Evolutionary conservation across 1,140 invertebrate genomes (phyloP), one percentile per base, ranked within the genome.

Genomic region (Drepana arcuata): DNA sequence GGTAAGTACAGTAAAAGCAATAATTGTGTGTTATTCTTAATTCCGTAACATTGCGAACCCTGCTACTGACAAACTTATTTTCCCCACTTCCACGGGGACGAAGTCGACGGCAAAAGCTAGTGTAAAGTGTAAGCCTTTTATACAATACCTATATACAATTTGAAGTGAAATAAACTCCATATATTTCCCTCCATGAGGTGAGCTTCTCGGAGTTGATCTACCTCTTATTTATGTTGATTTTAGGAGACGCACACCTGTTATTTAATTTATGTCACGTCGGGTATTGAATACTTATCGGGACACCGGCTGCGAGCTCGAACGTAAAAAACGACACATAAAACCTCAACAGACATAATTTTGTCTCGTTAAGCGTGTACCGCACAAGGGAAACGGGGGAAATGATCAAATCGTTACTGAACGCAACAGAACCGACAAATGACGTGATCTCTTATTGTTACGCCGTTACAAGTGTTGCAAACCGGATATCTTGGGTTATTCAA

Each of bases 401-500:
- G 51, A 66, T 57, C 56, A 61, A 54, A 63, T 59, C 50, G 57
- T 59, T 56, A 58, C 48, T 50, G 58, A 61, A 65, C n/a, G n/a
- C n/a, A n/a, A n/a, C 48, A 54, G 57, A 42, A 50, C 48, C 25
- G 18, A 27, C 3, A 13, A 11, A 26, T 40, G 14, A 28, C 35
- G 31, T 29, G 54, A 55, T 62, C 61, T 21, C 18, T 21, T 21
- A 21, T 9, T 21, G 4, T 21, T 21, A 9, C 18, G 18, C 9
- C 18, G 18, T 9, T n/a, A n/a, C n/a, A n/a, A 9, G 18, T 21
- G 40, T 56, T 48, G 42, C 35, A 50, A 58, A 47, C 55, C 64
- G 60, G 65, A 65, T 51, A 67, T 67, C 58, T 67, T 65, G 45
- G 62, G 66, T 68, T 63, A 66, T 71, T 61, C 64, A 60, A 71